These are phyloP conservation scores for Bursaphelenchus okinawaensis DNA, from an alignment of 2,888 invertebrate genomes.

Conservation along the genomic window DNA sequence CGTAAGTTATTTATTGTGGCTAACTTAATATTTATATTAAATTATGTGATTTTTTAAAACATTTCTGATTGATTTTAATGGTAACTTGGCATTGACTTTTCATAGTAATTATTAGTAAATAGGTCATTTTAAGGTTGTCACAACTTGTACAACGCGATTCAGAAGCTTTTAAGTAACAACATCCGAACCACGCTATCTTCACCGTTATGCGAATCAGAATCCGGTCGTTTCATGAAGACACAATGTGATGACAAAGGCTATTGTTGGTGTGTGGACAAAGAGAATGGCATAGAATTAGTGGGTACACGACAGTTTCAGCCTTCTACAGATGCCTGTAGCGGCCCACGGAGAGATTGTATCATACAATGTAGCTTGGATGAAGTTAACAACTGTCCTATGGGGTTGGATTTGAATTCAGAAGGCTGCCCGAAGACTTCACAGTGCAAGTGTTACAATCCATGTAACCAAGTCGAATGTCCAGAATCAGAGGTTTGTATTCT, in stretches of 20 bases:
- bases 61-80: too few species aligned
- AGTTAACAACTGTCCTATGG: slow-evolving; percentile 28
- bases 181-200: slow-evolving; percentile 6
- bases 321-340: slow-evolving; percentile 19
- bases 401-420: slow-evolving; percentile 28
- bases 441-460: slow-evolving; percentile 33
- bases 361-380: slow-evolving; percentile 3
- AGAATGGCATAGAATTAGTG: slow-evolving; percentile 25
- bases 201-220: slow-evolving; percentile 20
- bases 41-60: too few species aligned
- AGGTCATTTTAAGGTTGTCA: too few species aligned
- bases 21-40: not conserved
- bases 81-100: too few species aligned
- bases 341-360: slow-evolving; percentile 3
- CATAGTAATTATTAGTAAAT: too few species aligned
- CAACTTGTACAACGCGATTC: slow-evolving; percentile 11
- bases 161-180: slow-evolving; percentile 4
- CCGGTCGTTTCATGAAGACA: slow-evolving; percentile 6
- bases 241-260: slow-evolving; percentile 17
- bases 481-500: slow-evolving; percentile 32
- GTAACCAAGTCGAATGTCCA: slow-evolving; percentile 28
- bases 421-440: slow-evolving; percentile 31
- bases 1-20: slow-evolving; percentile 20
- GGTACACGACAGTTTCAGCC: slow-evolving; percentile 29
- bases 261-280: slow-evolving; percentile 40